phyloP scores from a whole-genome alignment of 2,888 invertebrate genomes.

The Ophion ellenae region DNA sequence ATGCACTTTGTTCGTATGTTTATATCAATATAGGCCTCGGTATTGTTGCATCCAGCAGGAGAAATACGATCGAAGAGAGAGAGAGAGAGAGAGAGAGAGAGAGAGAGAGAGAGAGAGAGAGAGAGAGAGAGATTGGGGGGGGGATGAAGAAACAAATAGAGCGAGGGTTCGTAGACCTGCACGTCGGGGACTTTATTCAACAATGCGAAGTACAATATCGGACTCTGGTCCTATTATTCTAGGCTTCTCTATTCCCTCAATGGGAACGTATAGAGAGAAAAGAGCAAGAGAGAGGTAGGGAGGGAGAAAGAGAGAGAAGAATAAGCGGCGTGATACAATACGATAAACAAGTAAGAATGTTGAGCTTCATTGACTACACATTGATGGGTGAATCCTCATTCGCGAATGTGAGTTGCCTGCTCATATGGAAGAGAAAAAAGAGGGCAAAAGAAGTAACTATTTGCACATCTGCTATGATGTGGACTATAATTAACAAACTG shows the following conservation, averaged over 20 bases:
- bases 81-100: slow-evolving; percentile 15
- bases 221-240: slow-evolving; percentile 58
- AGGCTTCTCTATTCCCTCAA: slow-evolving; percentile 45
- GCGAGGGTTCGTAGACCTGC: slow-evolving; percentile 72
- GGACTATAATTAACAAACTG: no score
- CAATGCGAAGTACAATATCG: slow-evolving; percentile 63
- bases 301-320: no score
- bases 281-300: neutral
- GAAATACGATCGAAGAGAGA: slow-evolving; percentile 28
- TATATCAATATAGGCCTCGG: slow-evolving; percentile 21
- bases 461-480: no score
- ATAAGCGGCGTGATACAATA: neutral
- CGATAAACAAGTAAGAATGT: slow-evolving; percentile 48
- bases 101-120: slow-evolving; percentile 16
- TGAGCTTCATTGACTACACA: slow-evolving; percentile 53
- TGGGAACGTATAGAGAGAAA: slow-evolving; percentile 25
- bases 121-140: slow-evolving; percentile 7
- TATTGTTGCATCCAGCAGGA: slow-evolving; percentile 11
- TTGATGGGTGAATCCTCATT: slow-evolving; percentile 25
- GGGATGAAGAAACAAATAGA: slow-evolving; percentile 51
- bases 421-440: neutral
- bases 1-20: slow-evolving; percentile 41
- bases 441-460: neutral
- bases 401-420: slow-evolving; percentile 16
- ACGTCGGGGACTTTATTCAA: slow-evolving; percentile 64